These are phyloP conservation scores for Amblyornis subalaris DNA, from an alignment of 2,113 vertebrate genomes.

Conservation along the genomic window DNA sequence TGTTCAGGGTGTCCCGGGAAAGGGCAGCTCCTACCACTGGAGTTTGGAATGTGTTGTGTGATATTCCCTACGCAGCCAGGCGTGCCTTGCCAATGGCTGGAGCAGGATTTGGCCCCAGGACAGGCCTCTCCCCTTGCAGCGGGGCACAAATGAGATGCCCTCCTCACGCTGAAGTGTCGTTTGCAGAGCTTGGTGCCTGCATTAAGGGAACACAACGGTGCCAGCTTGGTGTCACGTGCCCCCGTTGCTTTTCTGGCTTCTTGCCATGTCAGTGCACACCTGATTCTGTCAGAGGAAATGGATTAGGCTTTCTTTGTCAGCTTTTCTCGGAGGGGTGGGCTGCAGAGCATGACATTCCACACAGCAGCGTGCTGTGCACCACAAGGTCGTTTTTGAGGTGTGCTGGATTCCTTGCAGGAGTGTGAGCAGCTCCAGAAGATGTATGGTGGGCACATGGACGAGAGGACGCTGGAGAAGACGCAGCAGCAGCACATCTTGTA, in stretches of 20 bases:
- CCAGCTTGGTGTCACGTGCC: rapidly evolving
- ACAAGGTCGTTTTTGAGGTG: rapidly evolving
- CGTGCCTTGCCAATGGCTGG: rapidly evolving
- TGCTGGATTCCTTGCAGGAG: conserved; percentile 75
- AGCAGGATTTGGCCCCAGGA: background rate
- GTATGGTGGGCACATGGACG: conserved; percentile 90
- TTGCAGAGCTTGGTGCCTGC: background rate
- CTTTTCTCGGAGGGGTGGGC: background rate
- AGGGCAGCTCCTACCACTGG: background rate
- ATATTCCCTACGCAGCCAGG: rapidly evolving
- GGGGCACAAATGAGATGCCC: rapidly evolving
- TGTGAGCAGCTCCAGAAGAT: conserved; percentile 98
- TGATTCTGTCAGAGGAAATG: background rate
- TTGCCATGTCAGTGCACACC: background rate
- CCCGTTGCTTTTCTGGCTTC: background rate
- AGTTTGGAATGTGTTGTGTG: rapidly evolving
- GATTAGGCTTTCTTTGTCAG: background rate
- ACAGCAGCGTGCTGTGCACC: background rate
- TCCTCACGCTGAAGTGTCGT: background rate
- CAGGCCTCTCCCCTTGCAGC: background rate
- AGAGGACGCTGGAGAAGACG: conserved; percentile 90
- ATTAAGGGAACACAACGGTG: rapidly evolving
- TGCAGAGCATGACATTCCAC: background rate
- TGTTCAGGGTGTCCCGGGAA: background rate
- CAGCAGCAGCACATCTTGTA: conserved; percentile 97